Conservation (phyloP, 2,113 vertebrate species). For the Chauna torquata region DNA sequence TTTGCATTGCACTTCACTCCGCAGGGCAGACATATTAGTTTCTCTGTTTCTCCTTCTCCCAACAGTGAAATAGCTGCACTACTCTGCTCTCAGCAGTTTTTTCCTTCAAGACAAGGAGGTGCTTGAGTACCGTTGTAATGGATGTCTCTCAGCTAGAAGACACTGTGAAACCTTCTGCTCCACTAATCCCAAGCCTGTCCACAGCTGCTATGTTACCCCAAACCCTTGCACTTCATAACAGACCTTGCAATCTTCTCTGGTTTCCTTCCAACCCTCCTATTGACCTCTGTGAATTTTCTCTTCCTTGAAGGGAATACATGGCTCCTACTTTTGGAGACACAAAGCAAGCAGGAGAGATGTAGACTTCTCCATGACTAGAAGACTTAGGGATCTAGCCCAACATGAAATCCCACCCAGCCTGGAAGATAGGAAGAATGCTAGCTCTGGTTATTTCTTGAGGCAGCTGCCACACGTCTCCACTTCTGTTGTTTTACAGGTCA, state of each 20-base stretch:
- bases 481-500: slow-evolving; percentile 14
- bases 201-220: not conserved
- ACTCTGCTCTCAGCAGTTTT: not conserved
- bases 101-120: not conserved
- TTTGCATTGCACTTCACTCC: not conserved
- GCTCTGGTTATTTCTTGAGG: not conserved
- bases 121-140: not conserved
- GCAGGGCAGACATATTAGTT: not conserved
- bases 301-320: not conserved
- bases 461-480: not conserved
- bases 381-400: not conserved
- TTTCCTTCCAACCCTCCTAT: not conserved
- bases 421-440: not conserved
- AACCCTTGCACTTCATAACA: not conserved
- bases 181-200: not conserved
- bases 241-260: not conserved
- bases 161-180: not conserved
- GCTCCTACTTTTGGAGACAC: not conserved
- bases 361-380: not conserved
- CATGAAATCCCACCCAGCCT: not conserved
- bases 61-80: not conserved
- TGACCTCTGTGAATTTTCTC: not conserved
- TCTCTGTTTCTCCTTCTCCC: slow-evolving; percentile 1
- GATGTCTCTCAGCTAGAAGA: not conserved
- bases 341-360: not conserved